Evolutionary conservation across 2,113 vertebrate genomes (phyloP).

Genomic region (Syrmaticus mikado): DNA sequence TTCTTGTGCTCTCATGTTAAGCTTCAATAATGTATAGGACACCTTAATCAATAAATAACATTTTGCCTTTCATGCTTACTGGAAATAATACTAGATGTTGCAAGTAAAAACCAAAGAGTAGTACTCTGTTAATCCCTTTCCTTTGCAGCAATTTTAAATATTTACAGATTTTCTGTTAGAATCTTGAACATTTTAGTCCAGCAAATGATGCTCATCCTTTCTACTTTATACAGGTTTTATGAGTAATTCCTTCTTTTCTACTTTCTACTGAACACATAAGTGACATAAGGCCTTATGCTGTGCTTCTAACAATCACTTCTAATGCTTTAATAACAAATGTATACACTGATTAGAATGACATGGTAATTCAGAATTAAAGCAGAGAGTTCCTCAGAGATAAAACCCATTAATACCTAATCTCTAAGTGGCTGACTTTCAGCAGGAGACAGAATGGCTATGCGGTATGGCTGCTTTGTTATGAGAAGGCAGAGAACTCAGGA

Average conservation of each 20-base stretch:
- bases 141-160: background rate
- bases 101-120: background rate
- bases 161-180: background rate
- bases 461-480: background rate
- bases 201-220: background rate
- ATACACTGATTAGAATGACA: background rate
- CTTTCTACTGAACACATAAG: background rate
- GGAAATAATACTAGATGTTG: background rate
- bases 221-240: background rate
- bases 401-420: background rate
- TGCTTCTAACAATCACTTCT: background rate
- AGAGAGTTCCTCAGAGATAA: background rate
- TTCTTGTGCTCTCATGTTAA: background rate
- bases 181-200: slow-evolving; percentile 4
- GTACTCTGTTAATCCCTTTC: background rate
- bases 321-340: background rate
- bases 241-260: background rate
- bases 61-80: background rate
- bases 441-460: background rate
- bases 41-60: background rate
- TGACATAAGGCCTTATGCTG: background rate
- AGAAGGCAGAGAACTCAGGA: background rate
- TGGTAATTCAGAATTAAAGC: background rate
- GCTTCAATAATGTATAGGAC: background rate
- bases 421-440: background rate